A percentile compares a stretch with the other conserved stretches of the same genome.
Conservation (phyloP, 2,797 vertebrate genomes). For the Chiropotes sagulatus region DNA sequence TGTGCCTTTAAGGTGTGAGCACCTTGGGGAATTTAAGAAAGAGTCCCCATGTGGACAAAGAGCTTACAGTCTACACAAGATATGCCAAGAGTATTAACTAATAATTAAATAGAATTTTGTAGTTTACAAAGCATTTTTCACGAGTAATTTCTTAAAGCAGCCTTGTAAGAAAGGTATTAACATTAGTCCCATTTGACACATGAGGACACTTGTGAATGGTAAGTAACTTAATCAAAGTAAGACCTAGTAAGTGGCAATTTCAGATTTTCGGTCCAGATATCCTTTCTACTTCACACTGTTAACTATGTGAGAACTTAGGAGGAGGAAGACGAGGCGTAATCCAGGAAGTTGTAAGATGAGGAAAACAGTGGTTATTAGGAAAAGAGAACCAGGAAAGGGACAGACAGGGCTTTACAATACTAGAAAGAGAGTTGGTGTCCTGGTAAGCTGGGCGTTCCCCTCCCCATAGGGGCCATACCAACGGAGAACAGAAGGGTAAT, state of each 20-base stretch:
- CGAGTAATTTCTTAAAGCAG: background rate
- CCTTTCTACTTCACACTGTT: constrained; percentile 21
- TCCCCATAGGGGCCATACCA: background rate
- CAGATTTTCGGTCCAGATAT: background rate
- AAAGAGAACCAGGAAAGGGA: background rate
- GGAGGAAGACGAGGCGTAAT: background rate
- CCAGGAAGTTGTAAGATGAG: background rate
- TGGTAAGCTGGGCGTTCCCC: background rate
- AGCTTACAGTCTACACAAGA: background rate
- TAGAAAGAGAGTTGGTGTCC: background rate
- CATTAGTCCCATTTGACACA: background rate
- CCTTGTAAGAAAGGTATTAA: background rate
- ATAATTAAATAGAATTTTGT: background rate
- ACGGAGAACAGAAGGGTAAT: background rate
- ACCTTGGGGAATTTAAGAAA: background rate
- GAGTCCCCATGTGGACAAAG: background rate
- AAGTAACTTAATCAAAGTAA: background rate
- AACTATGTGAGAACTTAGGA: background rate
- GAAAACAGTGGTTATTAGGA: background rate
- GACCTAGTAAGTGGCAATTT: background rate
- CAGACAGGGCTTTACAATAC: background rate
- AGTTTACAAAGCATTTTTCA: background rate
- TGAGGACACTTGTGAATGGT: background rate
- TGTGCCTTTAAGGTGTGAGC: background rate
- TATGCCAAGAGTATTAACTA: background rate